phyloP scores from a whole-genome alignment of 2,888 invertebrate genomes.

The Philopedon plagiatum region DNA sequence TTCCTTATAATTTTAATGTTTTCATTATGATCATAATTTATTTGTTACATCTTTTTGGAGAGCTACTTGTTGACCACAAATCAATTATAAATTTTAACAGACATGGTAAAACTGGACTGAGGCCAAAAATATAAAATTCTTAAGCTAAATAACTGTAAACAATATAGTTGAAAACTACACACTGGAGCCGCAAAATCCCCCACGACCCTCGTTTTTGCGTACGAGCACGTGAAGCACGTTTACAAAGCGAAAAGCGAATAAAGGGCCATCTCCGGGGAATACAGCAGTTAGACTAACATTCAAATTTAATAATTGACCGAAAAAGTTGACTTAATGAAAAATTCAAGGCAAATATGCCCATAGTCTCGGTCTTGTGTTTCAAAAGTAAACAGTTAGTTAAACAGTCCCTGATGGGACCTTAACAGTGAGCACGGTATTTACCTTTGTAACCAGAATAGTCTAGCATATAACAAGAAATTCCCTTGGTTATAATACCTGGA shows the following conservation, averaged over 20 bases:
- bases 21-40: too few species aligned
- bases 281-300: slow-evolving; percentile 24
- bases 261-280: slow-evolving; percentile 18
- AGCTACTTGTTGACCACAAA: too few species aligned
- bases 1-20: too few species aligned
- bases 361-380: slow-evolving; percentile 37
- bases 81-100: too few species aligned
- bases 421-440: slow-evolving; percentile 48
- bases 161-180: slow-evolving; percentile 10
- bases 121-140: too few species aligned
- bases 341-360: slow-evolving; percentile 45
- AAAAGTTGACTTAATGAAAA: slow-evolving; percentile 42
- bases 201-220: slow-evolving; percentile 8
- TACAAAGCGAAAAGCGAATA: slow-evolving; percentile 11
- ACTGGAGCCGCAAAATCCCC: not conserved
- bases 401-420: slow-evolving; percentile 45
- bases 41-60: too few species aligned
- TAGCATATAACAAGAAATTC: slow-evolving; percentile 47
- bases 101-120: too few species aligned
- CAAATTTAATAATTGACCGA: slow-evolving; percentile 47
- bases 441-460: slow-evolving; percentile 50
- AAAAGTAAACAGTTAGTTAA: slow-evolving; percentile 48
- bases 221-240: slow-evolving; percentile 8
- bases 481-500: slow-evolving; percentile 47
- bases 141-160: not conserved